Percentiles rank a stretch among this genome's conserved stretches.
Evolutionary conservation across 2,888 invertebrate species (phyloP).

Genomic region (Campoletis raptor): DNA sequence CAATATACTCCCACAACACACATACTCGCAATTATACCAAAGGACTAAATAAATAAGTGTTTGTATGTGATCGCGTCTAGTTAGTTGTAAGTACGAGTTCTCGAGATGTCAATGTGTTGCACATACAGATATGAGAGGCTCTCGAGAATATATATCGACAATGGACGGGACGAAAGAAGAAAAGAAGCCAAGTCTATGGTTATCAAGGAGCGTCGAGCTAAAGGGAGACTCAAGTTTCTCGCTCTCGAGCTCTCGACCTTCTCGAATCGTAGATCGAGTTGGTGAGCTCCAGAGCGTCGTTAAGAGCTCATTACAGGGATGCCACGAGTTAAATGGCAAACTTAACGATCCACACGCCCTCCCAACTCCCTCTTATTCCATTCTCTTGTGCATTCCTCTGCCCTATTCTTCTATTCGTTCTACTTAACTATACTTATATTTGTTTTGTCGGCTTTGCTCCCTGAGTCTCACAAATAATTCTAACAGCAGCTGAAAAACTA

Average conservation of each 20-base stretch:
- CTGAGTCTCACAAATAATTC: background rate
- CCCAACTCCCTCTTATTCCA: conserved; percentile 26
- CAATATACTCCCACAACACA: conserved; percentile 17
- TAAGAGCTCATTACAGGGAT: conserved; percentile 74
- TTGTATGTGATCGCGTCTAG: conserved; percentile 8
- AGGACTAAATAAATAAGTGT: background rate
- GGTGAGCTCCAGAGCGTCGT: conserved; percentile 63
- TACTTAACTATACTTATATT: conserved; percentile 12
- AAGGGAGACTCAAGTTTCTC: conserved; percentile 61
- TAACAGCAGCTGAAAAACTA: background rate
- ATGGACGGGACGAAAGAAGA: background rate
- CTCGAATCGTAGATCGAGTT: conserved; percentile 65
- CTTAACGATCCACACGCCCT: conserved; percentile 73
- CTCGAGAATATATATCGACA: background rate
- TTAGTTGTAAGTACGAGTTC: conserved; percentile 33
- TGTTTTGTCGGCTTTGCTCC: background rate
- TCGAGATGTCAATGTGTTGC: conserved; percentile 28
- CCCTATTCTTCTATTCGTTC: conserved; percentile 22
- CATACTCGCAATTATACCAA: conserved; percentile 10
- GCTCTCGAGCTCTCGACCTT: conserved; percentile 64
- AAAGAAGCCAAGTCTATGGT: conserved; percentile 26
- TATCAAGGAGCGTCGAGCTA: conserved; percentile 37
- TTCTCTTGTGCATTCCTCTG: conserved; percentile 32
- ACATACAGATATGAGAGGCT: background rate
- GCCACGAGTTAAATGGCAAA: conserved; percentile 75